phyloP scores from a whole-genome alignment of 2,797 vertebrate species.

The Melanotaenia pygmaea region DNA sequence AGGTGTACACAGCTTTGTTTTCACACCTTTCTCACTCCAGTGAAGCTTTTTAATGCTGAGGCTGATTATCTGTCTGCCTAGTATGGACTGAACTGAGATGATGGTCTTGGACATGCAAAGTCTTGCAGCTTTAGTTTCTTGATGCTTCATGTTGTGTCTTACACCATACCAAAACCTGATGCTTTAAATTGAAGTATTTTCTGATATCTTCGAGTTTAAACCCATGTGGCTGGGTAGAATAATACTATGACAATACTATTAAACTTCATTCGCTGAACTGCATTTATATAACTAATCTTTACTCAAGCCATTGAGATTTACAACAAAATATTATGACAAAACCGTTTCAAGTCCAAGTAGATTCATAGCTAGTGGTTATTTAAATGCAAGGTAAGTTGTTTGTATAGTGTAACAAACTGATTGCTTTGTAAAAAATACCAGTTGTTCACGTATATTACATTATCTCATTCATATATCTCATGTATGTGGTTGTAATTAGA shows the following conservation, averaged over 20 bases:
- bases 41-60: background rate
- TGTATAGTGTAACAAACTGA: constrained; percentile 59
- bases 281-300: constrained; percentile 36
- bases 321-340: constrained; percentile 69
- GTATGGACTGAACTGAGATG: constrained; percentile 20
- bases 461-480: constrained; percentile 56
- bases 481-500: constrained; percentile 62
- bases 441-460: constrained; percentile 44
- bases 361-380: constrained; percentile 63
- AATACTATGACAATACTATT: constrained; percentile 31
- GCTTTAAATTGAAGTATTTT: constrained; percentile 60
- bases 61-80: background rate
- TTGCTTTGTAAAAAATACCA: constrained; percentile 62
- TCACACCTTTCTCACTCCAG: background rate
- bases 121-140: constrained; percentile 21
- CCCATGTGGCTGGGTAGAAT: constrained; percentile 35
- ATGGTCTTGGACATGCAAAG: constrained; percentile 17
- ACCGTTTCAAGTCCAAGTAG: constrained; percentile 56
- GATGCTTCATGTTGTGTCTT: constrained; percentile 32
- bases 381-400: constrained; percentile 61
- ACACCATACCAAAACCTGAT: constrained; percentile 8
- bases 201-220: constrained; percentile 59
- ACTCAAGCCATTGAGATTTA: constrained; percentile 39
- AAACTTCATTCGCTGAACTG: background rate
- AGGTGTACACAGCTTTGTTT: constrained; percentile 29